phyloP scores from a whole-genome alignment of 2,797 vertebrate species.

The Pristis pectinata region DNA sequence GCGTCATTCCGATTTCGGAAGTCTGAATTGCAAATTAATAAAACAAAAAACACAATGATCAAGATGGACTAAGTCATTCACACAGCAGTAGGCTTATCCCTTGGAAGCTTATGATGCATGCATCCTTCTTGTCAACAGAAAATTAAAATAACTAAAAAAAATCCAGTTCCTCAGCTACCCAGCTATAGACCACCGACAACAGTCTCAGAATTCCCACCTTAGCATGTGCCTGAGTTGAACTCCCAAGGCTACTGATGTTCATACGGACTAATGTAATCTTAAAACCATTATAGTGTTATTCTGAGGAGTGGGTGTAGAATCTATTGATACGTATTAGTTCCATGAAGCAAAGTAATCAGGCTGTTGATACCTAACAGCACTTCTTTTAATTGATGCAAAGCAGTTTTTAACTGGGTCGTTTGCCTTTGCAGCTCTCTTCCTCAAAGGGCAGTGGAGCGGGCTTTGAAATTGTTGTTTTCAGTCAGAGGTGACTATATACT shows the following conservation, averaged over 20 bases:
- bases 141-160: no score
- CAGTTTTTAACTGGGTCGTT: not conserved
- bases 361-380: not conserved
- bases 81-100: not conserved
- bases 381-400: not conserved
- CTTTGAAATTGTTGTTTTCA: no score
- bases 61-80: not conserved
- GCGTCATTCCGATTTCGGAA: slow-evolving; percentile 71
- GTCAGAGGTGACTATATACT: no score
- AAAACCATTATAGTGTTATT: not conserved
- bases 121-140: not conserved
- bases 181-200: no score
- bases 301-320: not conserved
- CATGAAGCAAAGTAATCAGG: not conserved
- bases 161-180: no score
- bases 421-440: no score
- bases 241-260: no score
- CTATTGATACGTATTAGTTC: not conserved
- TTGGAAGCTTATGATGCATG: not conserved
- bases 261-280: no score
- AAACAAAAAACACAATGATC: not conserved
- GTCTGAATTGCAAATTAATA: slow-evolving; percentile 52
- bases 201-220: no score
- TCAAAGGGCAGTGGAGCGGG: no score
- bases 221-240: no score